phyloP scores from a whole-genome alignment of 2,113 vertebrate genomes.

The Etheostoma spectabile region DNA sequence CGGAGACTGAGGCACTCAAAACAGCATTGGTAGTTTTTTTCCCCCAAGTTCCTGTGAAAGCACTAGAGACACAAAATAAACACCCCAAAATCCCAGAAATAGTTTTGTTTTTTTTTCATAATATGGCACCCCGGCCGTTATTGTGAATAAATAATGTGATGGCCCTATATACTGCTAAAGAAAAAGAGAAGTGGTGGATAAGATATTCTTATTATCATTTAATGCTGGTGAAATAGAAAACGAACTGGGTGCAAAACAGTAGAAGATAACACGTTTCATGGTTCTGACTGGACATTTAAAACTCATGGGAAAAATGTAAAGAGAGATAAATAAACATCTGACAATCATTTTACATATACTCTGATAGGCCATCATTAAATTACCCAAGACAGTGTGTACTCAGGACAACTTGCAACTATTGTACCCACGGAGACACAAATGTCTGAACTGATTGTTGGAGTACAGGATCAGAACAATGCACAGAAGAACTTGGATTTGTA shows the following conservation, averaged over 20 bases:
- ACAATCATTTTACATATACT: slow-evolving; percentile 13
- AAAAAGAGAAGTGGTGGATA: background rate
- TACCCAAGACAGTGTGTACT: background rate
- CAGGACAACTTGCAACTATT: background rate
- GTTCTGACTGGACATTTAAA: slow-evolving; percentile 8
- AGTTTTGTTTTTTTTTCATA: too few relatives aligned
- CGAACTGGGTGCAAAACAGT: slow-evolving; percentile 41
- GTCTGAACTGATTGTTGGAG: background rate
- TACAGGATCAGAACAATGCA: background rate
- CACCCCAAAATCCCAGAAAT: too few relatives aligned
- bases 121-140: too few relatives aligned
- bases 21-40: too few relatives aligned
- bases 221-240: slow-evolving; percentile 71
- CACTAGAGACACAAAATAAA: too few relatives aligned
- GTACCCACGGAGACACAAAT: background rate
- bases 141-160: too few relatives aligned
- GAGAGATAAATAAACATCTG: slow-evolving; percentile 10
- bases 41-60: too few relatives aligned
- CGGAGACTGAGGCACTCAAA: too few relatives aligned
- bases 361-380: too few relatives aligned
- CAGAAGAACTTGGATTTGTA: background rate
- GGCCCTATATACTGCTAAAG: background rate
- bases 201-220: slow-evolving; percentile 27
- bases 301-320: background rate
- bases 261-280: slow-evolving; percentile 15